Evolutionary conservation across 2,888 invertebrate genomes (phyloP).

Genomic region (Liopterus haemorrhoidalis): DNA sequence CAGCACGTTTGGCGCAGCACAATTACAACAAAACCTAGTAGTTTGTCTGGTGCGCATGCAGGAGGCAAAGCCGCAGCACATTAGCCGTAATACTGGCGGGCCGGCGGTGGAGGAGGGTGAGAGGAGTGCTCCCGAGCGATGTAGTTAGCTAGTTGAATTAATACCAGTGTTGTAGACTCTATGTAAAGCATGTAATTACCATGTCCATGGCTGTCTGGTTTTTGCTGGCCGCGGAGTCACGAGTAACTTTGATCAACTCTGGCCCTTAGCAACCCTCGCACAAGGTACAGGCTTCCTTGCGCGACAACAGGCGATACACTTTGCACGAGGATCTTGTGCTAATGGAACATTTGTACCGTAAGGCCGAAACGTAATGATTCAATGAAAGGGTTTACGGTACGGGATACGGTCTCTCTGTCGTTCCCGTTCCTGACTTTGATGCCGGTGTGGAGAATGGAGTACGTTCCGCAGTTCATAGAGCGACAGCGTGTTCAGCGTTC

Average conservation of each 20-base stretch:
- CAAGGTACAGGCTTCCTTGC: slow-evolving; percentile 15
- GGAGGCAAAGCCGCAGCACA: slow-evolving; percentile 41
- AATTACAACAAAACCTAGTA: slow-evolving; percentile 46
- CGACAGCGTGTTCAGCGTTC: slow-evolving; percentile 2
- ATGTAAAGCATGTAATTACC: slow-evolving; percentile 48
- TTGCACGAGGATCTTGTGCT: slow-evolving; percentile 17
- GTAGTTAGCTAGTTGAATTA: slow-evolving; percentile 46
- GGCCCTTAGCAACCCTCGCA: slow-evolving; percentile 39
- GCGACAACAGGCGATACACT: not conserved
- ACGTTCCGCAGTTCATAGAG: not conserved
- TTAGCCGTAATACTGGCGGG: slow-evolving; percentile 43
- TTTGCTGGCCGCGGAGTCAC: slow-evolving; percentile 42
- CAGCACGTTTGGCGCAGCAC: slow-evolving; percentile 42
- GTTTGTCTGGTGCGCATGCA: slow-evolving; percentile 37
- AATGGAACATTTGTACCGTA: slow-evolving; percentile 24
- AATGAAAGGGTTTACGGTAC: slow-evolving; percentile 9
- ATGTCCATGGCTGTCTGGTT: slow-evolving; percentile 47
- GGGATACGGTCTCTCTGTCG: slow-evolving; percentile 10
- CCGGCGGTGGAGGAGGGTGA: slow-evolving; percentile 32
- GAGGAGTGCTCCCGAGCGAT: slow-evolving; percentile 31
- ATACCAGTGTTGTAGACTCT: slow-evolving; percentile 46
- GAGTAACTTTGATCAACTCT: slow-evolving; percentile 37
- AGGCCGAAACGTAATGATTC: slow-evolving; percentile 19
- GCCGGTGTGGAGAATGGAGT: not conserved
- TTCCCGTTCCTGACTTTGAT: slow-evolving; percentile 3